Evolutionary conservation across 2,113 vertebrate species (phyloP), one percentile per base, ranked within the genome.

Genomic region (Pan troglodytes): DNA sequence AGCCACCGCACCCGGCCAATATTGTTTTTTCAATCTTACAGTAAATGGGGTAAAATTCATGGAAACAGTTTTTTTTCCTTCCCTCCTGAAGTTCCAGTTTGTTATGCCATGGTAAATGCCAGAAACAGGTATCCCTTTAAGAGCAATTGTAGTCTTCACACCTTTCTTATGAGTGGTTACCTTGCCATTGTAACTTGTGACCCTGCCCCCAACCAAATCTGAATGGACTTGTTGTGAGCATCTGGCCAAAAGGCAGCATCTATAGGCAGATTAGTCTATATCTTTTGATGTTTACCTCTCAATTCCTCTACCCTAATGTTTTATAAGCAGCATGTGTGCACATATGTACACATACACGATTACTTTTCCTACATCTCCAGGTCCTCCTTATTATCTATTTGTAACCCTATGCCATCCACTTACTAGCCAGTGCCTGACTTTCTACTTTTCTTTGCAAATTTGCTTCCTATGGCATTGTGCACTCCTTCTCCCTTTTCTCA

Each of bases 371-470:
- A 22, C 11, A 70, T 23, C 11, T 90, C 23, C 12, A 78, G 30
- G 18, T 2, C 4, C 78, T 84, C 22, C 6, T 50, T 64, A 68
- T 85, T 88, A 85, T 64, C 67, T 82, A 0, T 86, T 57, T 92
- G 17, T 48, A 84, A n/a, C 22, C 14, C 25, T 5, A 45, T 92
- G 59, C 32, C n/a, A 45, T 72, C 32, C 70, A 13, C 43, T 76
- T 73, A 43, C 35, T 52, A 48, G 57, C 17, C 8, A 90, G 18
- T 87, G 38, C 25, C 38, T 88, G 48, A 59, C 79, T 88, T 97
- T 93, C 76, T 88, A 17, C 43, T 93, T 93, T 83, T 95, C 18
- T 85, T 57, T 72, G 48, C 68, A 30, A 70, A 84, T 92, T 78
- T 83, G 67, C n/a, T 84, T 83, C 43, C 17, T 93, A 50, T 3